Base-by-base conservation (phyloP, 2,797 vertebrate genomes). In the Hydrolagus colliei region DNA sequence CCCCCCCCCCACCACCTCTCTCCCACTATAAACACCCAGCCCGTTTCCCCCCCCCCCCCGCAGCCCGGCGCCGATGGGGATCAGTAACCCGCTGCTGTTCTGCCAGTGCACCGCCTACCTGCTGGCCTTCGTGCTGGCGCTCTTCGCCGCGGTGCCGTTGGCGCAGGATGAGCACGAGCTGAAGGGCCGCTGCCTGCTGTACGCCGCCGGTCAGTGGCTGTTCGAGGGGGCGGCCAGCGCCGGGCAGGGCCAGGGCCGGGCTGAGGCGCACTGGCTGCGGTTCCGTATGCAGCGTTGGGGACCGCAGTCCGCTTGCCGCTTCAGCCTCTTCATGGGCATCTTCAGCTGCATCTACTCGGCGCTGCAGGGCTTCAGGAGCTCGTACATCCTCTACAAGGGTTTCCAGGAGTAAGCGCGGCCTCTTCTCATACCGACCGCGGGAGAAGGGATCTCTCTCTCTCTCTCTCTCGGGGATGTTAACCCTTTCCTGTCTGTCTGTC, bases 71-170 rank as follows among this genome's bases (percentile, higher is more conserved):
- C 65, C 0, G 63, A 67, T 67, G 14, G 79, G 79, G 22, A 20
- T 82, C 16, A 68, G 16, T 65, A 67, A 82, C 62, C 62, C 22
- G 63, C 79, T 82, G 1, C 52, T 86, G 16, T 86, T 86, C 72
- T 73, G 85, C 13, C 85, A 86, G 72, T 86, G 71, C 72, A 18
- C 72, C 62, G 71, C 85, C 18, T 86, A 86, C 72, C 12, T 86
- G 41, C 85, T 86, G 35, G 71, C 85, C 52, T 73, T 86, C n/a
- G 22, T 86, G 52, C 27, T 86, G 7, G 72, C 85, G 12, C 73
- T 73, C 63, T 86, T 86, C 85, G 85, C 73, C 9, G 72, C 73
- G n/a, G 85, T 86, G 35, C 85, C 85, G 61, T 71, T 86, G 72
- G 85, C 63, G 8, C 72, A 86, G 35, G 73, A 86, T 18, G 63